Percentiles rank a stretch among this genome's conserved stretches.
Evolutionary conservation across 2,113 vertebrate species (phyloP).

Genomic region (Hyla sarda): DNA sequence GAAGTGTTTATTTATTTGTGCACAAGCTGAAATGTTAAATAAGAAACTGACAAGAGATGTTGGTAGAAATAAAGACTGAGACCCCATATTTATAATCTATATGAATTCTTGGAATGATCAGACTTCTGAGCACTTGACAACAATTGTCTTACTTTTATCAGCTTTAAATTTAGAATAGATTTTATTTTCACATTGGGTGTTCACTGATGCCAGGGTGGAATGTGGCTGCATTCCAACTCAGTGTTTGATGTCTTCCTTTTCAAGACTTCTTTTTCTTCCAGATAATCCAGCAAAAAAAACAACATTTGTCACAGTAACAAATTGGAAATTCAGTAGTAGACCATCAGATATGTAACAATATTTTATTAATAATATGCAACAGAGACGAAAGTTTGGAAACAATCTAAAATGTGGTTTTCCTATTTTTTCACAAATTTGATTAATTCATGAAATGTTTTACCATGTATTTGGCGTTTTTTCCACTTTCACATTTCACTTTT

Average conservation of each 20-base stretch:
- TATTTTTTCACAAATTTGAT: no score
- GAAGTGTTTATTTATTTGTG: not conserved
- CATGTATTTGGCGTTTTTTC: no score
- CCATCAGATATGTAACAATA: not conserved
- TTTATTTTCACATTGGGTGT: conserved; percentile 72
- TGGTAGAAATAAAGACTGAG: not conserved
- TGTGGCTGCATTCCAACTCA: conserved; percentile 73
- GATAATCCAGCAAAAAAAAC: conserved; percentile 65
- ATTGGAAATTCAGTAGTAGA: not conserved
- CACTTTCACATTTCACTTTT: no score
- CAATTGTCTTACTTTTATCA: conserved; percentile 77
- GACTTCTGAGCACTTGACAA: conserved; percentile 66
- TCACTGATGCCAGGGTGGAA: conserved; percentile 66
- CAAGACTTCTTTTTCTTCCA: conserved; percentile 64
- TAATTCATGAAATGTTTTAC: no score
- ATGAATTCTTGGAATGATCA: conserved; percentile 62
- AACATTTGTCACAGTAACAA: not conserved
- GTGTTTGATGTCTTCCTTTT: conserved; percentile 83
- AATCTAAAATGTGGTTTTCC: no score
- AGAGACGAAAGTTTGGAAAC: not conserved
- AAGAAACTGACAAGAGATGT: not conserved
- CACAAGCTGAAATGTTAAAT: not conserved
- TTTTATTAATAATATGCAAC: not conserved
- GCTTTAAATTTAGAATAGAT: conserved; percentile 67
- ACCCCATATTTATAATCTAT: conserved; percentile 64